Conservation (phyloP, 64 coral and sea anemone species). For the Actinia tenebrosa region DNA sequence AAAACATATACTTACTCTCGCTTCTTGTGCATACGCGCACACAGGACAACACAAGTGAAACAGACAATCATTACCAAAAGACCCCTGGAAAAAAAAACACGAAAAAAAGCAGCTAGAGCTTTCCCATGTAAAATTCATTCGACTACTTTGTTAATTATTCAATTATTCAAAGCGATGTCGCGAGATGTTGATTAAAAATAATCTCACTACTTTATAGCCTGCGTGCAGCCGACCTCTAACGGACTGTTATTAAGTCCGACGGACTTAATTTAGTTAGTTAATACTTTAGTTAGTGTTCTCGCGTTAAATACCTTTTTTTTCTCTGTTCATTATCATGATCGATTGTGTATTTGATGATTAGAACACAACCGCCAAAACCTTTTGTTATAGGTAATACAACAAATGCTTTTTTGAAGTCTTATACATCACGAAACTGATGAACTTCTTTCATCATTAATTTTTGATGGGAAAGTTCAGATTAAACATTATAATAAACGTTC, state of each 20-base stretch:
- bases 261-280: too few relatives aligned
- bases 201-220: neutral
- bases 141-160: neutral
- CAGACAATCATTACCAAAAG: slow-evolving; percentile 31
- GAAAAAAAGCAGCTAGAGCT: neutral
- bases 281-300: neutral
- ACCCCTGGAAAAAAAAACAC: slow-evolving; percentile 15
- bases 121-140: neutral
- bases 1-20: slow-evolving; percentile 29
- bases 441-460: neutral
- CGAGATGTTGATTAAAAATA: too few relatives aligned
- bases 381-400: neutral
- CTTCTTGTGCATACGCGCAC: slow-evolving; percentile 45
- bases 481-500: neutral
- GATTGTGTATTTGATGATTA: neutral
- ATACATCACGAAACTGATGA: neutral
- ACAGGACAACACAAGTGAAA: slow-evolving; percentile 42
- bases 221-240: too few relatives aligned
- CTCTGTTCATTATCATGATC: neutral
- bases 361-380: neutral
- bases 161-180: neutral
- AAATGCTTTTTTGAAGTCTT: neutral
- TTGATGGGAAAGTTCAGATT: neutral
- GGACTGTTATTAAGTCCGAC: too few relatives aligned
- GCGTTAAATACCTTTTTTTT: neutral